A percentile compares a stretch with the other conserved stretches of the same genome.
phyloP scores from a whole-genome alignment of 2,113 vertebrate species.

The Otis tarda region DNA sequence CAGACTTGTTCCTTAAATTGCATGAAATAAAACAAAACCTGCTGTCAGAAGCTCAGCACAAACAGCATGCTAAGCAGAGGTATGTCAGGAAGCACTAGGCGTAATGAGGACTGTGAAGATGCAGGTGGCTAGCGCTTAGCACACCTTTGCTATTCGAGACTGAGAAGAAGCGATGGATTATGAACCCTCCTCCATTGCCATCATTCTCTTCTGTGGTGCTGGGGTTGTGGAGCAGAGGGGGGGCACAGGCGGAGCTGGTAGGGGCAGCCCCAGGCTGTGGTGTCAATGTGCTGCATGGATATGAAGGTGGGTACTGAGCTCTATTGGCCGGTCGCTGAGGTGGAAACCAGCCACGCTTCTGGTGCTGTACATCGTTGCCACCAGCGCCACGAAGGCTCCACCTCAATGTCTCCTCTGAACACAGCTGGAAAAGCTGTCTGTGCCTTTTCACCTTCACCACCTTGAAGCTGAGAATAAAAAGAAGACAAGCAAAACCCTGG shows the following conservation, averaged over 20 bases:
- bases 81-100: not conserved
- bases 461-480: not conserved
- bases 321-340: rapidly evolving
- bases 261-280: not conserved
- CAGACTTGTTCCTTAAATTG: not conserved
- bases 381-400: not conserved
- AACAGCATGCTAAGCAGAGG: not conserved
- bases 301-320: not conserved
- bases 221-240: rapidly evolving
- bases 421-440: not conserved
- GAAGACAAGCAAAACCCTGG: conserved; percentile 6
- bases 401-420: not conserved
- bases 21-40: not conserved
- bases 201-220: rapidly evolving
- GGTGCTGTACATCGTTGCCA: not conserved
- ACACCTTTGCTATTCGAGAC: not conserved
- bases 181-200: not conserved
- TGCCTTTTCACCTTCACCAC: not conserved
- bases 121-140: rapidly evolving
- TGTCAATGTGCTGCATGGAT: not conserved
- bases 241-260: not conserved
- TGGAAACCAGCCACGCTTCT: not conserved
- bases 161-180: rapidly evolving
- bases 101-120: not conserved
- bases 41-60: not conserved